These are phyloP conservation scores for Liparis tanakae DNA, from an alignment of 2,797 vertebrate species.

Conservation along the genomic window DNA sequence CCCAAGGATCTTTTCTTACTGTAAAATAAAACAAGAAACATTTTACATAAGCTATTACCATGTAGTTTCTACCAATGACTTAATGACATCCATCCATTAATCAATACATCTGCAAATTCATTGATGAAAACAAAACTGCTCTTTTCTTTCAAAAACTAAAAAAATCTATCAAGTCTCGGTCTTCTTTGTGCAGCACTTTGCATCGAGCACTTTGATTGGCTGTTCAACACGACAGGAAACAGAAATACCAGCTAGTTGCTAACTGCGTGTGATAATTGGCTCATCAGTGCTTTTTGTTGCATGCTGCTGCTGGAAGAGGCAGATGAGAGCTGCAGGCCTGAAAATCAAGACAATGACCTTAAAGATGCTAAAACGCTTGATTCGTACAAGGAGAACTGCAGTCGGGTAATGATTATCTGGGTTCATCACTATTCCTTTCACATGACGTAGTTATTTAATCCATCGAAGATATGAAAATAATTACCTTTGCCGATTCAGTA, in stretches of 20 bases:
- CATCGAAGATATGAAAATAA: background rate
- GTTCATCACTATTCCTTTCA: background rate
- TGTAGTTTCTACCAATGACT: background rate
- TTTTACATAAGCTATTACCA: background rate
- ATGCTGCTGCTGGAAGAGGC: background rate
- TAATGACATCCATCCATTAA: background rate
- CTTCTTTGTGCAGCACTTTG: conserved; percentile 7
- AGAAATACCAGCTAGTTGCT: conserved; percentile 13
- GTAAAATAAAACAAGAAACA: too few relatives aligned
- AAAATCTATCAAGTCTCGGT: conserved; percentile 58
- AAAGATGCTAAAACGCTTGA: background rate
- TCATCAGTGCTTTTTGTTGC: background rate
- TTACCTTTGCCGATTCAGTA: background rate
- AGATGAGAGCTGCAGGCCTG: background rate
- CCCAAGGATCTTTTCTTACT: too few relatives aligned
- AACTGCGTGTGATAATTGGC: background rate
- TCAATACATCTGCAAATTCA: too few relatives aligned
- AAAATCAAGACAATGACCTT: background rate
- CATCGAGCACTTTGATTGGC: conserved; percentile 68
- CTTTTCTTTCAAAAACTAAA: too few relatives aligned
- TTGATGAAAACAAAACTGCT: too few relatives aligned
- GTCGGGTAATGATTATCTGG: background rate
- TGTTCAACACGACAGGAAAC: conserved; percentile 56
- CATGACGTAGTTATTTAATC: background rate
- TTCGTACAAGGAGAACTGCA: background rate